Percentiles rank a stretch among this genome's conserved stretches.
Evolutionary conservation across 2,797 vertebrate species (phyloP).

Genomic region (Myripristis murdjan): DNA sequence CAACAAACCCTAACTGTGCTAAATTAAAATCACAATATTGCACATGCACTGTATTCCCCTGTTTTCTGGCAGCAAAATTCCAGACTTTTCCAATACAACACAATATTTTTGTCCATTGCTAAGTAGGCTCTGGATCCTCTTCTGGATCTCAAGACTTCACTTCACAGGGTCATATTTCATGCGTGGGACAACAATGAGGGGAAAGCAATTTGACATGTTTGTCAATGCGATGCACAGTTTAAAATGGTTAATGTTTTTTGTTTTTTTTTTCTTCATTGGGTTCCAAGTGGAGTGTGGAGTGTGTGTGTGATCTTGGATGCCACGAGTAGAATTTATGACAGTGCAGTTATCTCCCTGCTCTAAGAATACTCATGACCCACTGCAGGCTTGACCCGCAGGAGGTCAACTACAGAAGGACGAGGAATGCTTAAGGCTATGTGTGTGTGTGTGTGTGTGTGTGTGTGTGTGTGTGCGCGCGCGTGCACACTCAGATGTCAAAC

Average conservation of each 20-base stretch:
- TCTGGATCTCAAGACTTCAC: not conserved
- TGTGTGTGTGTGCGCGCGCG: not conserved
- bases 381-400: slow-evolving; percentile 43
- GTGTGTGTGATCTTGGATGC: slow-evolving; percentile 1
- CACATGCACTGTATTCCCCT: too few species aligned
- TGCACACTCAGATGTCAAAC: not conserved
- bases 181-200: not conserved
- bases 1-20: too few species aligned
- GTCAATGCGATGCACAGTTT: not conserved
- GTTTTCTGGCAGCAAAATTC: not conserved
- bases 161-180: not conserved
- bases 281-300: not conserved
- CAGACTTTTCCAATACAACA: not conserved
- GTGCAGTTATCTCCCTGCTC: slow-evolving; percentile 40
- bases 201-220: not conserved
- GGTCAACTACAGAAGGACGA: slow-evolving; percentile 27
- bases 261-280: too few species aligned
- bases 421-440: slow-evolving; percentile 12
- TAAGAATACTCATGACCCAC: slow-evolving; percentile 63
- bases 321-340: slow-evolving; percentile 50
- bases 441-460: slow-evolving; percentile 10
- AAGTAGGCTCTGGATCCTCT: slow-evolving; percentile 3
- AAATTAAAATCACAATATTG: too few species aligned
- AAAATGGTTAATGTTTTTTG: not conserved
- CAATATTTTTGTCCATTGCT: not conserved